These are phyloP conservation scores for Stigmatopora nigra DNA, from an alignment of 2,113 vertebrate genomes.

Conservation along the genomic window DNA sequence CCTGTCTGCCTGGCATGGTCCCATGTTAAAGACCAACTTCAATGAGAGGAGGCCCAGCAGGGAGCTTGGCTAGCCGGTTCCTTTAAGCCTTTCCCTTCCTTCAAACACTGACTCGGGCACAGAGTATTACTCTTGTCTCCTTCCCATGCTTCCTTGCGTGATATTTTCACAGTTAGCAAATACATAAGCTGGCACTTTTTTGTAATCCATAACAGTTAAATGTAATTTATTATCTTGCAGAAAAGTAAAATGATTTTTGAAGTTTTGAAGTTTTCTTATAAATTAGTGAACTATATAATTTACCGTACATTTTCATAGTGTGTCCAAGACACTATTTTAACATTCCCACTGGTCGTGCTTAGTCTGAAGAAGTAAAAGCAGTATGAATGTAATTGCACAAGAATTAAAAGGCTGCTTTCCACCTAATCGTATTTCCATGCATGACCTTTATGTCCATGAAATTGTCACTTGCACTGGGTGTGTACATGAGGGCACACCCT, in stretches of 20 bases:
- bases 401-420: too few species aligned
- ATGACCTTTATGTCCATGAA: too few species aligned
- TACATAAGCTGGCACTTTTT: slow-evolving; percentile 22
- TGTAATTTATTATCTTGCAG: neutral
- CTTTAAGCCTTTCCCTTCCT: slow-evolving; percentile 22
- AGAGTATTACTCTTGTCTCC: slow-evolving; percentile 22
- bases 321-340: too few species aligned
- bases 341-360: too few species aligned
- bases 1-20: slow-evolving; percentile 56
- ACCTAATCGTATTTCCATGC: too few species aligned
- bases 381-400: too few species aligned
- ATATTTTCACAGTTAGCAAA: slow-evolving; percentile 10
- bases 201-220: neutral
- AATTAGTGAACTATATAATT: neutral
- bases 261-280: neutral
- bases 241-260: neutral
- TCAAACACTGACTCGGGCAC: slow-evolving; percentile 22
- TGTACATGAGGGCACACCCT: too few species aligned
- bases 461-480: too few species aligned
- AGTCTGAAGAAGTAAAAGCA: too few species aligned
- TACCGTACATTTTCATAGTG: neutral
- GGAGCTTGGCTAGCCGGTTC: slow-evolving; percentile 43
- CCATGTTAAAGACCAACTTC: slow-evolving; percentile 63
- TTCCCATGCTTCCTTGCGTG: slow-evolving; percentile 8
- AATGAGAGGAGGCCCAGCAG: slow-evolving; percentile 59